A percentile compares a stretch with the other conserved stretches of the same genome.
These are phyloP conservation scores for Drosophila atripex DNA, from an alignment of 2,888 invertebrate genomes.

Conservation along the genomic window DNA sequence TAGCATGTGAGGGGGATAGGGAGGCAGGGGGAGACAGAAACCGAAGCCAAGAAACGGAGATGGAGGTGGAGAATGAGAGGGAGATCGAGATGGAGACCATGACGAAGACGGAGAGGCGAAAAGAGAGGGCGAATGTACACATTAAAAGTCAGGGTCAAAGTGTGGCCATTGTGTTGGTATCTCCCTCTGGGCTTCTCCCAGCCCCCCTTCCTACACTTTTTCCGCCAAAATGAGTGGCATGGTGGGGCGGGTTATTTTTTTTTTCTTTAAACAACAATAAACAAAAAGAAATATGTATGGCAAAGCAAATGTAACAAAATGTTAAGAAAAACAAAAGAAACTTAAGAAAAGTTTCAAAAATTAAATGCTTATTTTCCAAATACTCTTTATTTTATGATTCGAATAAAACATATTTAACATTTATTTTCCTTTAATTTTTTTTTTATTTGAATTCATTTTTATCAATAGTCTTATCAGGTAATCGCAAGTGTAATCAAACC, in stretches of 20 bases:
- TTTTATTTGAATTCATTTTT: no score
- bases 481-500: no score
- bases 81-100: background rate
- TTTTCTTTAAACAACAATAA: constrained; percentile 56
- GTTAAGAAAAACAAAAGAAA: constrained; percentile 25
- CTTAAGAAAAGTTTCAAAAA: background rate
- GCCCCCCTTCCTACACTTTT: background rate
- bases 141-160: constrained; percentile 76
- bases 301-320: constrained; percentile 72
- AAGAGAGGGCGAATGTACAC: constrained; percentile 29
- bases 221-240: background rate
- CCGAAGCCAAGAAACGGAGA: background rate
- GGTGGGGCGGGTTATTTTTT: background rate
- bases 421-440: no score
- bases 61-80: background rate
- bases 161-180: constrained; percentile 62
- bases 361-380: background rate
- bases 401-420: background rate
- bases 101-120: background rate
- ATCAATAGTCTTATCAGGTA: no score
- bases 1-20: constrained; percentile 43
- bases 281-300: constrained; percentile 69
- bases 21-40: background rate
- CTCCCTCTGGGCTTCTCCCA: background rate
- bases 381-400: constrained; percentile 7